Evolutionary conservation across 2,797 vertebrate species (phyloP).

Genomic region (Xyrichtys novacula): DNA sequence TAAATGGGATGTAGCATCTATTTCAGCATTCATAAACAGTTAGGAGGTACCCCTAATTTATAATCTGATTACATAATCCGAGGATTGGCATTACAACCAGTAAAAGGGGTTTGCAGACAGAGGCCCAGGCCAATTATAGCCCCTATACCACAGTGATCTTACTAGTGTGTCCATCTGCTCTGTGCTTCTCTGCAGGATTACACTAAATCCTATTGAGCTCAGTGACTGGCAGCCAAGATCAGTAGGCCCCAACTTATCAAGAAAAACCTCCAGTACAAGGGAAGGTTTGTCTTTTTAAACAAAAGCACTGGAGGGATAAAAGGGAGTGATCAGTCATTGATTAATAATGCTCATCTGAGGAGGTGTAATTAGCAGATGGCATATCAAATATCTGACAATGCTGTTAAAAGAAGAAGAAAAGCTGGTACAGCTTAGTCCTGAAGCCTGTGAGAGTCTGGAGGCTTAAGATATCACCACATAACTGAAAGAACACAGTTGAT

Average conservation of each 20-base stretch:
- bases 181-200: conserved; percentile 81
- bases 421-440: background rate
- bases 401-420: conserved; percentile 11
- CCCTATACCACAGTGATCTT: conserved; percentile 75
- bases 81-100: conserved; percentile 61
- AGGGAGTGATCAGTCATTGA: conserved; percentile 36
- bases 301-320: conserved; percentile 42
- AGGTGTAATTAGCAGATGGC: conserved; percentile 26
- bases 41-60: conserved; percentile 15
- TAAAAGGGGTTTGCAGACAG: conserved; percentile 62
- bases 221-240: conserved; percentile 72
- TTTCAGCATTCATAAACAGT: conserved; percentile 5
- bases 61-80: conserved; percentile 64
- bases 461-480: conserved; percentile 17
- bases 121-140: conserved; percentile 73
- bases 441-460: conserved; percentile 2
- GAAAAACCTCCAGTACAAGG: conserved; percentile 56
- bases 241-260: conserved; percentile 74
- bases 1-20: conserved; percentile 7
- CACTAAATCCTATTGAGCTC: conserved; percentile 84
- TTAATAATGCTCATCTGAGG: conserved; percentile 40
- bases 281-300: conserved; percentile 50
- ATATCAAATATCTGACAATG: conserved; percentile 11
- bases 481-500: conserved; percentile 21
- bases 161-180: conserved; percentile 82